Evolutionary conservation across 2,797 vertebrate species (phyloP), one percentile per base, ranked within the genome.

Genomic region (Sebastes hubbsi): DNA sequence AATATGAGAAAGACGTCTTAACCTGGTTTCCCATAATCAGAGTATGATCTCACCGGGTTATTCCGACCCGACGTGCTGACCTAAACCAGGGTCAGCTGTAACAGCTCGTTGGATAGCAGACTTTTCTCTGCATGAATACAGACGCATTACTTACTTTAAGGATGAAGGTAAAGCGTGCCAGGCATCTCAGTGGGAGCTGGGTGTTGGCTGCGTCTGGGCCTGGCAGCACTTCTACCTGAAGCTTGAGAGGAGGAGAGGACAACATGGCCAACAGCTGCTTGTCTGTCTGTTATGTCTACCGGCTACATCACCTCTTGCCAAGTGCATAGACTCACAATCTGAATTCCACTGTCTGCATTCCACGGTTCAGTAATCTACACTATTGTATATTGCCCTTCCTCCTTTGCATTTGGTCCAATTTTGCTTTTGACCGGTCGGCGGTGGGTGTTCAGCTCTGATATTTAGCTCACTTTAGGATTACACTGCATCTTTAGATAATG

Each of bases 141-240:
- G 38, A 55, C 52, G 16, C 61, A 42, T 25, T 36, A 49, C 34
- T 70, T 22, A 27, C 49, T 64, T 67, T 64, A 52, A 58, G 60
- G 36, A 68, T 64, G 14, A 69, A 78, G 79, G 58, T 80, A 74
- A 78, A 32, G 8, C 5, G 7, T 70, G 75, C 79, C 83, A 91
- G 78, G 61, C 72, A n/a, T 89, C 89, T 87, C 78, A 52, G 67
- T 61, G 78, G 76, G 69, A 69, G 87, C 85, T 72, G 86, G 66
- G 54, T 65, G 61, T 81, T 88, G 82, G 88, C 88, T 88, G 76
- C 54, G 72, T 80, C 14, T 79, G 72, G 56, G 63, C 71, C 82
- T 92, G 94, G 93, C 91, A 90, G 77, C 70, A 38, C 61, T 64
- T 87, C 72, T 81, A 88, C 90, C 88, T 91, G 88, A 90, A 90